Evolutionary conservation across 2,797 vertebrate species (phyloP).

Genomic region (Hydrolagus colliei): DNA sequence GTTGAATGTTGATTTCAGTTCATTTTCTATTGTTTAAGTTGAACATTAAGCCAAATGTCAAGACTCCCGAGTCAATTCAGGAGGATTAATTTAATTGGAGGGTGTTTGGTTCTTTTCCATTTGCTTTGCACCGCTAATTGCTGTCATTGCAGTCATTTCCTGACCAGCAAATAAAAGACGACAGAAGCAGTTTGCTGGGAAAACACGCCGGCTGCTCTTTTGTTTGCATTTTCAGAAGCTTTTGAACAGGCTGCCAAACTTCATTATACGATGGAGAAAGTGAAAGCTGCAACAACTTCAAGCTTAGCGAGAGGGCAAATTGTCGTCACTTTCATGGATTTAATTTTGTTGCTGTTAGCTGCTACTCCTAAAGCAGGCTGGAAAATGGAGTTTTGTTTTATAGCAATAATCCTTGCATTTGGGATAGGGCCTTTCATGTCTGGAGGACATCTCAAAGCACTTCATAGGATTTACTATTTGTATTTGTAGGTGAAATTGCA

Average conservation of each 20-base stretch:
- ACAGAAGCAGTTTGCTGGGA: constrained; percentile 47
- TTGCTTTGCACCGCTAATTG: constrained; percentile 57
- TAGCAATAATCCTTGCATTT: not conserved
- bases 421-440: not conserved
- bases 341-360: not conserved
- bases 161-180: constrained; percentile 50
- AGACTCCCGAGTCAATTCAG: not conserved
- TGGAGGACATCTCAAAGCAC: not conserved
- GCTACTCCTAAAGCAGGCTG: too few relatives aligned
- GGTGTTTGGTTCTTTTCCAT: constrained; percentile 53
- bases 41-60: not conserved
- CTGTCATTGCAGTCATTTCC: constrained; percentile 52
- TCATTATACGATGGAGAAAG: constrained; percentile 45
- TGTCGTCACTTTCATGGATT: not conserved
- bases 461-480: not conserved
- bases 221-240: constrained; percentile 48
- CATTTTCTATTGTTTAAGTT: constrained; percentile 1
- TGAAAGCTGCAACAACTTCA: not conserved
- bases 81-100: constrained; percentile 49
- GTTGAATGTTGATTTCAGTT: constrained; percentile 9
- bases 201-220: constrained; percentile 51
- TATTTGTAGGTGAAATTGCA: too few relatives aligned
- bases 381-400: too few relatives aligned
- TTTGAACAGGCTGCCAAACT: constrained; percentile 55
- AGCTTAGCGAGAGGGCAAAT: not conserved